Conservation (phyloP, 2,113 vertebrate genomes). For the Ondatra zibethicus region DNA sequence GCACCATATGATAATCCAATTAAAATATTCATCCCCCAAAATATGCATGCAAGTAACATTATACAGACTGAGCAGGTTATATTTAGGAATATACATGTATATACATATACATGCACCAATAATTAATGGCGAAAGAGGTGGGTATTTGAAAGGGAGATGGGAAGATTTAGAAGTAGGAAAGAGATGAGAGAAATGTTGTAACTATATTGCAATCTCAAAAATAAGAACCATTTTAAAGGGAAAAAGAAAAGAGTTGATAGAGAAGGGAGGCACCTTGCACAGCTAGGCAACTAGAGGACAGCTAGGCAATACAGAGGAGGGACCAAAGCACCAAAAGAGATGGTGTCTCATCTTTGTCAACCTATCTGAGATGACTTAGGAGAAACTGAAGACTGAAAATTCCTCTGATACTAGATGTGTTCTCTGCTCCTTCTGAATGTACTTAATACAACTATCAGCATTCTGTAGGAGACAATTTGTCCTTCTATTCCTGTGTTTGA, state of each 20-base stretch:
- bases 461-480: neutral
- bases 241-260: neutral
- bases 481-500: neutral
- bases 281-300: neutral
- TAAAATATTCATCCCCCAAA: neutral
- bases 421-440: neutral
- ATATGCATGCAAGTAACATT: neutral
- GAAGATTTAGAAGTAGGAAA: neutral
- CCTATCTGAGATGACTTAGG: neutral
- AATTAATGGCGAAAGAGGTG: neutral
- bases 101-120: neutral
- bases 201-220: neutral
- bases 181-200: neutral
- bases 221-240: neutral
- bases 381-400: neutral
- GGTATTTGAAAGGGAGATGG: neutral
- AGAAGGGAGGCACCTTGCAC: neutral
- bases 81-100: neutral
- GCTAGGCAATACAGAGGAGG: too few relatives aligned
- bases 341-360: neutral
- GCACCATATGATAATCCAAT: neutral
- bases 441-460: neutral
- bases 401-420: neutral
- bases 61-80: neutral
- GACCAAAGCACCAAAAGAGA: neutral